Evolutionary conservation across 2,888 invertebrate species (phyloP).

Genomic region (Iselma pallidipennis): DNA sequence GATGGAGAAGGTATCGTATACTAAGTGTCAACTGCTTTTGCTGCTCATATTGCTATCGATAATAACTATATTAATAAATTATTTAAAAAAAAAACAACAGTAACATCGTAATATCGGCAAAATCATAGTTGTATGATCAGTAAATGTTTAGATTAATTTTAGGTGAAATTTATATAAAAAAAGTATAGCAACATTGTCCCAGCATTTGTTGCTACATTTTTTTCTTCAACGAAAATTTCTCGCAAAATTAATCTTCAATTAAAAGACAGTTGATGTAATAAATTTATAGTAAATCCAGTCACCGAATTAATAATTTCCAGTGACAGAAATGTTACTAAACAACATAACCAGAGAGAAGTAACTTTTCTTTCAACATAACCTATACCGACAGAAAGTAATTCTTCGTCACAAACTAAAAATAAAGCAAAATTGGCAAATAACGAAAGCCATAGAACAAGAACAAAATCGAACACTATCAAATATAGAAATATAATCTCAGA

Average conservation of each 20-base stretch:
- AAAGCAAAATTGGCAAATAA: too few species aligned
- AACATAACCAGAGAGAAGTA: too few species aligned
- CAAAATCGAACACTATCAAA: too few species aligned
- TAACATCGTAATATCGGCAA: slow-evolving; percentile 4
- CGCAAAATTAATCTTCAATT: slow-evolving; percentile 5
- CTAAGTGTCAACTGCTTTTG: slow-evolving; percentile 47
- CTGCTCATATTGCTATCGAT: slow-evolving; percentile 47
- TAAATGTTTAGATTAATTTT: slow-evolving; percentile 18
- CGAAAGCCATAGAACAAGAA: too few species aligned
- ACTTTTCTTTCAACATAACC: too few species aligned
- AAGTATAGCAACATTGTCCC: slow-evolving; percentile 17
- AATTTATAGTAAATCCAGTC: too few species aligned
- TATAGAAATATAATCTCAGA: too few species aligned
- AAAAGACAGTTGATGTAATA: slow-evolving; percentile 34
- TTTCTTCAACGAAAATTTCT: slow-evolving; percentile 1
- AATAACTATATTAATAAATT: slow-evolving; percentile 6
- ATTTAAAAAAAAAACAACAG: neutral
- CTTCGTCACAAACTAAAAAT: too few species aligned
- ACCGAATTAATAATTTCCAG: too few species aligned
- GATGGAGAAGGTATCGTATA: slow-evolving; percentile 56
- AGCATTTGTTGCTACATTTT: slow-evolving; percentile 17
- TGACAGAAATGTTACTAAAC: too few species aligned
- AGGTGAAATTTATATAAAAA: slow-evolving; percentile 15
- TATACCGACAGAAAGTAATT: too few species aligned
- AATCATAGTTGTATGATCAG: slow-evolving; percentile 40